These are phyloP conservation scores for Amaurobius ferox DNA, from an alignment of 2,888 invertebrate species.

Conservation along the genomic window DNA sequence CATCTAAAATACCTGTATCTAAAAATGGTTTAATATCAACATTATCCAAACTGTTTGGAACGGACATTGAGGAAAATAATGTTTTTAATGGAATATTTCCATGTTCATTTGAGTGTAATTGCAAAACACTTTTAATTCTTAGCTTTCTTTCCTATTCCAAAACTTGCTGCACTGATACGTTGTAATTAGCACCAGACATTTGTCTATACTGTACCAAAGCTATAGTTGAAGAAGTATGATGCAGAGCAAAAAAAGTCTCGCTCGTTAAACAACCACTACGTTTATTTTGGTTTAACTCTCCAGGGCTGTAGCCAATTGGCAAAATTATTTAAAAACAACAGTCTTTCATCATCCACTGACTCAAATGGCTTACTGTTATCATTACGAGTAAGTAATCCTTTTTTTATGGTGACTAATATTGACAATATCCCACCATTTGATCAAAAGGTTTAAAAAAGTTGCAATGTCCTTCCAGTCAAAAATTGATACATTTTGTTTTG, in stretches of 20 bases:
- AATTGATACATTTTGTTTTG: not conserved
- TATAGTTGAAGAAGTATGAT: not conserved
- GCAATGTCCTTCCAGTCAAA: not conserved
- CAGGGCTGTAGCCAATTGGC: not conserved
- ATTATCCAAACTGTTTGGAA: too few species aligned
- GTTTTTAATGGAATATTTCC: too few species aligned
- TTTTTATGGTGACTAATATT: not conserved
- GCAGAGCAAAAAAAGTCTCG: too few species aligned
- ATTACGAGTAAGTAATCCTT: not conserved
- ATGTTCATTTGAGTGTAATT: too few species aligned
- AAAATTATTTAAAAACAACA: not conserved
- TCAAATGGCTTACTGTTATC: too few species aligned
- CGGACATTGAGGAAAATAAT: too few species aligned
- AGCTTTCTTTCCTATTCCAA: conserved; percentile 6
- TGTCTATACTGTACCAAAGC: not conserved
- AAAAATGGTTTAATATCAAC: too few species aligned
- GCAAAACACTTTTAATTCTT: not conserved
- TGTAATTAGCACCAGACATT: conserved; percentile 21
- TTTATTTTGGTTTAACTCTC: not conserved
- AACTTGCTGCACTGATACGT: conserved; percentile 7
- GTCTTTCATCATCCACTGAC: not conserved
- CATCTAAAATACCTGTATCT: too few species aligned
- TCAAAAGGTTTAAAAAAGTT: too few species aligned
- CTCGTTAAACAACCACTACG: not conserved
- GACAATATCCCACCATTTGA: not conserved